These are phyloP conservation scores for Mizuhopecten yessoensis DNA, from an alignment of 1,140 invertebrate species.

Conservation along the genomic window DNA sequence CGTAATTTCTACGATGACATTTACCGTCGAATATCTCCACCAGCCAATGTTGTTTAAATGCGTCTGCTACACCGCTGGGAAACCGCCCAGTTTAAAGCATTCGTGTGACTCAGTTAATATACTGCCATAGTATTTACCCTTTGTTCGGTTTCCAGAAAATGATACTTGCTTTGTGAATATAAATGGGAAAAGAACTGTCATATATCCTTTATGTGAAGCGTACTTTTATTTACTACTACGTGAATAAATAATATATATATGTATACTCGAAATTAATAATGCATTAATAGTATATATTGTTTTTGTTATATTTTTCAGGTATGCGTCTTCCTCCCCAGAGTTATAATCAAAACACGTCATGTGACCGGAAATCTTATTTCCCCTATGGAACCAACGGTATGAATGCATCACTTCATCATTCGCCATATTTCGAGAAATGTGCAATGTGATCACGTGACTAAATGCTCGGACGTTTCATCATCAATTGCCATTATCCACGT, in stretches of 20 bases:
- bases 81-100: conserved; percentile 12
- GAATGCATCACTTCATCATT: conserved; percentile 61
- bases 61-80: neutral
- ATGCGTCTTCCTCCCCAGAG: conserved; percentile 64
- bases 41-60: neutral
- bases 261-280: too few species aligned
- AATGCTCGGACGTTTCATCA: neutral
- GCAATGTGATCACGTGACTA: conserved; percentile 60
- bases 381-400: conserved; percentile 65
- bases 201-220: too few species aligned
- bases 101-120: neutral
- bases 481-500: neutral
- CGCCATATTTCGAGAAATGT: conserved; percentile 71
- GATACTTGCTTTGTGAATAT: too few species aligned
- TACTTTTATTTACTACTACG: too few species aligned
- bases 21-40: conserved; percentile 7
- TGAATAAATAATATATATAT: too few species aligned
- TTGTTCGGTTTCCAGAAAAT: too few species aligned
- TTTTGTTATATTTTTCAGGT: conserved; percentile 64
- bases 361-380: conserved; percentile 69
- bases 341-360: conserved; percentile 63
- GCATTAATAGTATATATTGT: too few species aligned
- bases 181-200: too few species aligned
- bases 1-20: conserved; percentile 23
- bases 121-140: neutral